Base-by-base conservation (phyloP, 2,888 invertebrate genomes). In the Drosophila formosana region DNA sequence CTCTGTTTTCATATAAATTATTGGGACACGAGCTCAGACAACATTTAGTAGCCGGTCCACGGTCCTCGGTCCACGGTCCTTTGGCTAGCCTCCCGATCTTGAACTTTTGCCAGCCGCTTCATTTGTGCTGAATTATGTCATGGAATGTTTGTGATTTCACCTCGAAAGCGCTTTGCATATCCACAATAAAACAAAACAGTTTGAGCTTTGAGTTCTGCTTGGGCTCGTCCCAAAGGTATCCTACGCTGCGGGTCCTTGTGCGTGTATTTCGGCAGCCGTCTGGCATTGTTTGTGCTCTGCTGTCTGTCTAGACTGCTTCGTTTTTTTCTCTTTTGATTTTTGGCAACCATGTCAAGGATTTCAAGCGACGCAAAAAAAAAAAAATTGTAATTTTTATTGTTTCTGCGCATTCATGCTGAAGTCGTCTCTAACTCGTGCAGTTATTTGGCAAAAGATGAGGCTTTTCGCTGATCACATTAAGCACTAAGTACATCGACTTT, bases 341-440 rank as follows among this genome's bases (percentile, higher is more conserved):
- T 86, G 88, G 86, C 83, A 83, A 80, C 69, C 75, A 86, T 70
- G 69, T 86, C 88, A 71, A 66, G 73, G 64, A 86, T 75, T 80
- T 65, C 18, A 45, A 56, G 67, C 13, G 6, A 5, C 34, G 47
- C 30, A 53, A 64, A 68, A 74, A 72, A 73, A 72, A 11, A 9
- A 18, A 18, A 18, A 18, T 11, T 64, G 53, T 70, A 65, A 75
- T 73, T 77, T 82, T 78, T 72, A 82, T 88, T 86, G 86, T 80
- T 70, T 78, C 62, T n/a, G 65, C 60, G 53, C 70, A 51, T 76
- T 72, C 23, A 18, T 23, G 43, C n/a, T 60, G 51, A 58, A 70
- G 60, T 66, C 51, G 57, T 62, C 66, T 43, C 61, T 5, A 28
- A 65, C 37, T 72, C 77, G 66, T 69, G 72, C 64, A 66, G 68